Base-by-base conservation (phyloP, 2,888 invertebrate species). In the Chloroclysta siterata region DNA sequence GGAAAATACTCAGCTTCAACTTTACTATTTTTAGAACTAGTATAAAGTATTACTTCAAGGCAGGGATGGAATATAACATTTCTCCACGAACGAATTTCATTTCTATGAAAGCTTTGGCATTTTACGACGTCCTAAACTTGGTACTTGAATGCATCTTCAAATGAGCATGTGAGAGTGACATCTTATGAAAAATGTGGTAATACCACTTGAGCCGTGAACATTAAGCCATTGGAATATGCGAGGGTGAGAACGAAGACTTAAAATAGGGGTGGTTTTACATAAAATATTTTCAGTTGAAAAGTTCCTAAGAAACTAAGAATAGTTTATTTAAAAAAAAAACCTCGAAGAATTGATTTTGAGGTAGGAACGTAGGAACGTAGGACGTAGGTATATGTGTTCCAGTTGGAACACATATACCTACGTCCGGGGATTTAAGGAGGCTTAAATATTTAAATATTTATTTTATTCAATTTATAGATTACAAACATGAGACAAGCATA, bases 141-240 rank as follows among this genome's bases (percentile, higher is more conserved):
- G 57, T 56, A 54, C 54, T 39, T 60, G 54, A 59, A 67, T 69
- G 69, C 68, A 69, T 71, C 66, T 65, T 44, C 63, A 69, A 72
- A 72, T 66, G 68, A 72, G 61, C 70, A 64, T 72, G 75, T 74
- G 75, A 76, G 72, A 78, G 79, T 83, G 84, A 82, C 81, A 79
- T 76, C 75, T 78, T 82, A 86, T 87, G 88, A 89, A 87, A 89
- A 89, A 88, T 89, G 84, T 76, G 78, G 80, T 79, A 82, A 84
- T 83, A 80, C 79, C 70, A 75, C 74, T 76, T 75, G 76, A 75
- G 78, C 76, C 72, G 68, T 71, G 69, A 74, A 84, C 84, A 87
- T 89, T 89, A 89, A 88, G 82, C 82, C 83, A 83, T 83, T 80
- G 82, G 87, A 87, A 89, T 89, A 88, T 87, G 85, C 83, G 83